Base-by-base conservation (phyloP, 2,113 vertebrate genomes). In the Silurus meridionalis region DNA sequence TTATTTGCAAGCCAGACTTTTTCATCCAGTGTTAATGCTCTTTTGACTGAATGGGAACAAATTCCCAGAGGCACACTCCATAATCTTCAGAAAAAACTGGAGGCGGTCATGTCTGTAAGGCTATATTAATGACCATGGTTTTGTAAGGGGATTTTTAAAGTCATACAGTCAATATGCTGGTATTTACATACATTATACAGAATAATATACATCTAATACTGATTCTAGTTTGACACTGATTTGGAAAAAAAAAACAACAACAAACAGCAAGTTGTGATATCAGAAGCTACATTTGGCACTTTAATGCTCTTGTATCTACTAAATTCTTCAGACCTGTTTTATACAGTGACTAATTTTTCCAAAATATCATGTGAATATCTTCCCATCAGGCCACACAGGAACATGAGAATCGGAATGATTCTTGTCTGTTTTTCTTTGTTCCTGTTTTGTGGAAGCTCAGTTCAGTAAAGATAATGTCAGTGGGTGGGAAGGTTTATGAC, bases 401-500 rank as follows among this genome's bases (percentile, higher is more conserved):
- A 25, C 17, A 15, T 50, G 52, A 83, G 53, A 37, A 23, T 58
- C 71, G 17, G 5, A 83, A 48, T 72, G 25, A n/a, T 13, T n/a
- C 37, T 61, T 61, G 67, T 19, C 46, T 9, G 6, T 64, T 75
- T 25, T 6, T 58, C 2, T 48, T 53, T 52, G 71, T 64, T 63
- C 83, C 72, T 64, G 21, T 77, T 75, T n/a, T 60, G 58, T 23
- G 57, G 25, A 74, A 17, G 48, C 58, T 25, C 69, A 50, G 21
- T 84, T 77, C 58, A 28, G 46, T 84, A 77, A 63, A 28, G 57
- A 75, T 63, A 63, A 52, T 13, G 71, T 77, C 57, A 52, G 46
- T 52, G 82, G 83, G 57, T 28, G 57, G 37, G 48, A 25, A 63
- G 8, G 14, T 75, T 75, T 75, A 75, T 75, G 48, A 75, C 72